These are phyloP conservation scores for Cranoglanis bouderius DNA, from an alignment of 2,113 vertebrate genomes.

Conservation along the genomic window DNA sequence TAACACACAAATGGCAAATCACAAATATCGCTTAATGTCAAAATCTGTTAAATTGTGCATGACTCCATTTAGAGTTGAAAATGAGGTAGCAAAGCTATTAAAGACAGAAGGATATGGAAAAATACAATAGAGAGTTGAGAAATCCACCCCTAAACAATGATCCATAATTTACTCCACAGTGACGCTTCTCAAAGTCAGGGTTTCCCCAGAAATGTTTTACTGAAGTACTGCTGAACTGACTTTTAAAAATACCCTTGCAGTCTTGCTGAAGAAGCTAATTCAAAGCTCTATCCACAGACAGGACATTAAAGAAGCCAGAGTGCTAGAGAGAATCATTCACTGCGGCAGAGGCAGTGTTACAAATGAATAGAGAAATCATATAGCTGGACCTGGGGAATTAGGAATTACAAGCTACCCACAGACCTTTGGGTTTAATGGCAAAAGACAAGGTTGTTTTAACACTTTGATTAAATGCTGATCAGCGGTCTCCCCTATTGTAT, in stretches of 20 bases:
- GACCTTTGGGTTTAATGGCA: constrained; percentile 22
- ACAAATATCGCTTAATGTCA: constrained; percentile 10
- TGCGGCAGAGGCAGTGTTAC: constrained; percentile 35
- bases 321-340: constrained; percentile 50
- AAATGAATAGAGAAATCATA: constrained; percentile 39
- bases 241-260: constrained; percentile 1
- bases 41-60: constrained; percentile 16
- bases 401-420: not conserved
- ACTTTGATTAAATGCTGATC: constrained; percentile 24
- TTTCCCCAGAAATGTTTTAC: not conserved
- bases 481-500: constrained; percentile 16
- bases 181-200: not conserved
- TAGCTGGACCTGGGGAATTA: not conserved
- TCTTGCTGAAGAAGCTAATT: constrained; percentile 59
- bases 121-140: not conserved
- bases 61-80: not conserved
- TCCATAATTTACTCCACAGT: not conserved
- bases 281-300: constrained; percentile 59
- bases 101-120: not conserved
- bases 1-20: not conserved
- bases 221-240: not conserved
- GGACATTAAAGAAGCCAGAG: constrained; percentile 55
- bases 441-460: constrained; percentile 26
- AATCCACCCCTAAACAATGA: not conserved
- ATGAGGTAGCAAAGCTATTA: not conserved